Base-by-base conservation (phyloP, 2,113 vertebrate species). In the Chlorodrepanis virens region DNA sequence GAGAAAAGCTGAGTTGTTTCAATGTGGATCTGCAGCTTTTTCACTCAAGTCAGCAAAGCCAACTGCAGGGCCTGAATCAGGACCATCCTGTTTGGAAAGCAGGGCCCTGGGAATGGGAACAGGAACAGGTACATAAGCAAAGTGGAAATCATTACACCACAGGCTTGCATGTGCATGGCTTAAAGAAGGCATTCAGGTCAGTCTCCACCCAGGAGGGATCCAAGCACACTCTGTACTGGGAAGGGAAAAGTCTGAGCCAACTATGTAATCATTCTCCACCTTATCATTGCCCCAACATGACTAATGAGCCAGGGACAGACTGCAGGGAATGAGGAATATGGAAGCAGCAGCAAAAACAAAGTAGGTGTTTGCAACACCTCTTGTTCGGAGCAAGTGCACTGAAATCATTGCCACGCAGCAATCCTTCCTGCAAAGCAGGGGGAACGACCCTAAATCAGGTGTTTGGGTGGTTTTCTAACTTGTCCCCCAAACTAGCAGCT, bases 231-330 rank as follows among this genome's bases (percentile, higher is more conserved):
- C 82, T 95, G 72, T 83, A 83, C 95, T 71, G 94, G 93, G 91
- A 95, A 96, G 91, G 87, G 86, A 93, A 96, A 97, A 93, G 86
- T 57, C 95, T 97, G 96, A 97, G 96, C 83, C 96, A 97, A 94
- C 96, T 97, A 89, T 91, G 91, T 94, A 97, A 95, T 95, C 95
- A 80, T 97, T 98, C 93, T 90, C 96, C 96, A 96, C 93, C 96
- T 97, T 90, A 90, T 87, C 84, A 88, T 93, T 89, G 95, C 91
- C 94, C 97, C 91, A 83, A 94, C 97, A 97, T 87, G 92, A 95
- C 92, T 96, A 76, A 90, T 17, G 83, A 94, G 92, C 90, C 61
- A 82, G 94, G 86, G 93, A 96, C 94, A 89, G 60, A 89, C 91
- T 83, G 90, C 83, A 97, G 96, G 83, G 93, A 96, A 93, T 56